Evolutionary conservation across 2,888 invertebrate genomes (phyloP).

Genomic region (Germaria angustata): DNA sequence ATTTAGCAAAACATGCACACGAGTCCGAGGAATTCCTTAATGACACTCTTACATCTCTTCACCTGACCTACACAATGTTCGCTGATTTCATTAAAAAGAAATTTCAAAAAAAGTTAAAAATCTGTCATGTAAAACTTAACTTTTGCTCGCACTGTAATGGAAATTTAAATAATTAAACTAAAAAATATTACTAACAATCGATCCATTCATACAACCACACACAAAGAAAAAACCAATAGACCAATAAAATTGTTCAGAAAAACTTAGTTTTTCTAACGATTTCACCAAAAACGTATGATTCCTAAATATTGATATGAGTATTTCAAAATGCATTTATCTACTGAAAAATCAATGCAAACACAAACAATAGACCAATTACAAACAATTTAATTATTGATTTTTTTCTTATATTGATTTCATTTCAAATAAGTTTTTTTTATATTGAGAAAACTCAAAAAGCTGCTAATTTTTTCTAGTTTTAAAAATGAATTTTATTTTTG

Average conservation of each 20-base stretch:
- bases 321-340: slow-evolving; percentile 62
- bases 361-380: slow-evolving; percentile 43
- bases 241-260: slow-evolving; percentile 55
- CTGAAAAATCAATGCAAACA: slow-evolving; percentile 29
- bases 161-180: slow-evolving; percentile 12
- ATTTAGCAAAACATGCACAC: no score
- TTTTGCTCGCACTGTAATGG: slow-evolving; percentile 35
- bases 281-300: slow-evolving; percentile 57
- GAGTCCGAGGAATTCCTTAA: no score
- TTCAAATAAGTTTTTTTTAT: not conserved
- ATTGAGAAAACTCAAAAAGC: not conserved
- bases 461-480: not conserved
- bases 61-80: no score
- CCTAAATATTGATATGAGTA: slow-evolving; percentile 54
- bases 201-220: not conserved
- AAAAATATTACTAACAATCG: not conserved
- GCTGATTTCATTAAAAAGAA: no score
- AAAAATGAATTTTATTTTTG: not conserved
- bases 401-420: not conserved
- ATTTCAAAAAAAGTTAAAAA: no score
- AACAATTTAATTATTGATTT: not conserved
- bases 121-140: no score
- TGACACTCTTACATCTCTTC: no score
- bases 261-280: slow-evolving; percentile 49
- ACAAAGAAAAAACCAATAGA: slow-evolving; percentile 63